Evolutionary conservation across 1,140 invertebrate genomes (phyloP).

Genomic region (Leptonema lineaticorne): DNA sequence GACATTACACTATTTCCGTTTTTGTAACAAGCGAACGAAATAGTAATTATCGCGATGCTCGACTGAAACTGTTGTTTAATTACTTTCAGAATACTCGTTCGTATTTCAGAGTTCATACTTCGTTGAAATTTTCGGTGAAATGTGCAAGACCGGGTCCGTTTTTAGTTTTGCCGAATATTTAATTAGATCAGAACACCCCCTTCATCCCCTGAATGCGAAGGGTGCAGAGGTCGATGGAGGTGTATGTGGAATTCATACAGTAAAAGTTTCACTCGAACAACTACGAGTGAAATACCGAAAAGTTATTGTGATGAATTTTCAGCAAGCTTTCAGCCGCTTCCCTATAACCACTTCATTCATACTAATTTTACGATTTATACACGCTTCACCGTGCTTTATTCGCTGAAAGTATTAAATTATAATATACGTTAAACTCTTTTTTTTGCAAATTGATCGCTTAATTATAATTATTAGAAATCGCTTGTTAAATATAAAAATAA

Average conservation of each 20-base stretch:
- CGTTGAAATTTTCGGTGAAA: background rate
- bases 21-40: too few relatives aligned
- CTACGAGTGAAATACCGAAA: background rate
- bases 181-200: too few relatives aligned
- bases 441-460: too few relatives aligned
- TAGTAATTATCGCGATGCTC: too few relatives aligned
- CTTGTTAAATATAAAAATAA: too few relatives aligned
- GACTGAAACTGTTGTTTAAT: too few relatives aligned
- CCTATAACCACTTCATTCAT: background rate
- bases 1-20: too few relatives aligned
- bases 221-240: too few relatives aligned
- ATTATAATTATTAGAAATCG: too few relatives aligned
- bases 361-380: background rate
- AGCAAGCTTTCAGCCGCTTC: background rate
- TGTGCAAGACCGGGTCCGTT: background rate
- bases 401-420: too few relatives aligned
- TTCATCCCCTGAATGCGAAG: too few relatives aligned
- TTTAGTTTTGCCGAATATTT: conserved; percentile 18
- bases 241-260: conserved; percentile 3
- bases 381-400: background rate
- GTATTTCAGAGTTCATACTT: background rate
- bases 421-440: too few relatives aligned
- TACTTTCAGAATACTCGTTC: background rate
- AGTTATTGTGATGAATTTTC: conserved; percentile 23
- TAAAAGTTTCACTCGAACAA: background rate